A percentile compares a stretch with the other conserved stretches of the same genome.
These are phyloP conservation scores for Myrmophylax atrothorax DNA, from an alignment of 2,113 vertebrate species.

Conservation along the genomic window DNA sequence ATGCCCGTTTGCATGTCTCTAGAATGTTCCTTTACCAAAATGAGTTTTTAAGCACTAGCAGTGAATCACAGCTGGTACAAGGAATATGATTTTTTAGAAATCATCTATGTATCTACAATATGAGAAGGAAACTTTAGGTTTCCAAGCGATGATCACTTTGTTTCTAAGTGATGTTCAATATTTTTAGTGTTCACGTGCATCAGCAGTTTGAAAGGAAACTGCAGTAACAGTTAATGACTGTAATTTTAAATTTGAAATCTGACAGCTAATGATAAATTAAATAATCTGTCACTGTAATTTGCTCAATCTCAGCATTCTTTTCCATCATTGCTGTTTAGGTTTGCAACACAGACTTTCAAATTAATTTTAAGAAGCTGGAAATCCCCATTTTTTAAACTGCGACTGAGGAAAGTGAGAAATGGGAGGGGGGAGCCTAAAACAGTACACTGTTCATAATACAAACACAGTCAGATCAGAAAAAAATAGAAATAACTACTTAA, in stretches of 20 bases:
- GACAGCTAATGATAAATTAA: neutral
- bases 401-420: neutral
- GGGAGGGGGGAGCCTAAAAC: rapidly evolving
- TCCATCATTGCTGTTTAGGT: neutral
- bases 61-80: neutral
- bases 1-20: neutral
- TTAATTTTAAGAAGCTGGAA: neutral
- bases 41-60: neutral
- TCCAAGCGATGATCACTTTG: neutral
- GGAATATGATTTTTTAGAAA: neutral
- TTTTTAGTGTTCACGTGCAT: neutral
- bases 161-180: neutral
- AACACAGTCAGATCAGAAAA: neutral
- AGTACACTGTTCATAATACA: neutral
- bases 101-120: neutral
- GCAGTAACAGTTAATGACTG: neutral
- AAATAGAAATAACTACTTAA: neutral
- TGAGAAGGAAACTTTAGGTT: neutral
- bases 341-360: neutral
- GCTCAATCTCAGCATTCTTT: neutral
- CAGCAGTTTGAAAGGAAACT: neutral
- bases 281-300: neutral
- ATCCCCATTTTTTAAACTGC: neutral
- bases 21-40: neutral
- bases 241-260: neutral